Conservation (phyloP, 2,797 vertebrate species). For the Saguinus oedipus region DNA sequence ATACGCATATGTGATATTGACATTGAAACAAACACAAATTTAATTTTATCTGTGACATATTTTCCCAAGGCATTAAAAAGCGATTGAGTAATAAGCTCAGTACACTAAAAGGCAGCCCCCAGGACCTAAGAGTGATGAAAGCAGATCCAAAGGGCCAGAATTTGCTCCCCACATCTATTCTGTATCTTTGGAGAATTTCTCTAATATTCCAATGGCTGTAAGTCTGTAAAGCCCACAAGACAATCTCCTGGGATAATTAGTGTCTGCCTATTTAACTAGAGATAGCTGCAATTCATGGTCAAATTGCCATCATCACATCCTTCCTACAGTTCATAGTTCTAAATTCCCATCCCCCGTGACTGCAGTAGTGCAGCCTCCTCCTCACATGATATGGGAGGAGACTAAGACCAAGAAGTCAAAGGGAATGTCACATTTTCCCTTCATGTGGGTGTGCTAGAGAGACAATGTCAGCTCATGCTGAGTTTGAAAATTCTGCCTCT, state of each 20-base stretch:
- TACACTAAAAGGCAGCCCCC: neutral
- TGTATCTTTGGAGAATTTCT: neutral
- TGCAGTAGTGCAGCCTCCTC: neutral
- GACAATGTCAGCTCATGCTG: neutral
- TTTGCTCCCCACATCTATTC: neutral
- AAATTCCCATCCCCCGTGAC: neutral
- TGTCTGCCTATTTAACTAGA: neutral
- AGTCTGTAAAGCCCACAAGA: neutral
- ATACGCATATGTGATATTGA: neutral
- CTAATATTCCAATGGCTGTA: neutral
- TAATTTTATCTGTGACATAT: neutral
- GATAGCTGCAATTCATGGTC: neutral
- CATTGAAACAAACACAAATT: neutral
- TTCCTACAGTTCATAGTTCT: neutral
- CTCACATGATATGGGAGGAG: neutral
- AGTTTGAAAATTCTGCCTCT: neutral
- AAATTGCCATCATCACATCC: neutral
- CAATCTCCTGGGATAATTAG: neutral
- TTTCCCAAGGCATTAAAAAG: constrained; percentile 1
- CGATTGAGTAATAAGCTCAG: neutral
- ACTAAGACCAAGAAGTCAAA: neutral
- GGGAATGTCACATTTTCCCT: neutral
- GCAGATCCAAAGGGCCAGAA: neutral
- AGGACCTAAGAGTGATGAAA: neutral
- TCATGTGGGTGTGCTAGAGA: neutral